Evolutionary conservation across 2,888 invertebrate genomes (phyloP).

Genomic region (Agonopterix subpropinquella): DNA sequence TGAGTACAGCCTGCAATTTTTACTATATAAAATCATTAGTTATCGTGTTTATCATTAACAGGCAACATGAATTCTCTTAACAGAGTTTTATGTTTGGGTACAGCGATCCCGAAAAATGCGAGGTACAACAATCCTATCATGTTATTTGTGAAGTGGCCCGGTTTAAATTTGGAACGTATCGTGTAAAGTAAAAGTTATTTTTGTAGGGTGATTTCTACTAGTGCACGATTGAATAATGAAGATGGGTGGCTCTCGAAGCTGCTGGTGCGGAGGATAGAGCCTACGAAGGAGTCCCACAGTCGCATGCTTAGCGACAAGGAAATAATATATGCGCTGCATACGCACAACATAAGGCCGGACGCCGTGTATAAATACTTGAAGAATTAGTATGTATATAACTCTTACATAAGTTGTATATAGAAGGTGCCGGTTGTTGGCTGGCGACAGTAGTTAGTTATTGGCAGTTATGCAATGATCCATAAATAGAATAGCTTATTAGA

Average conservation of each 20-base stretch:
- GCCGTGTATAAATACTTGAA: slow-evolving; percentile 89
- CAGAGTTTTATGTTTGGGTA: slow-evolving; percentile 47
- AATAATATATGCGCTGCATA: slow-evolving; percentile 95
- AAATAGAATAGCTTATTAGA: slow-evolving; percentile 40
- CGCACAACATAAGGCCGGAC: slow-evolving; percentile 95
- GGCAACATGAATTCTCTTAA: slow-evolving; percentile 58
- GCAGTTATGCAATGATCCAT: slow-evolving; percentile 59
- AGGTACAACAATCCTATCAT: slow-evolving; percentile 40
- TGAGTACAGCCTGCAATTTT: slow-evolving; percentile 25
- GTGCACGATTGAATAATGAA: slow-evolving; percentile 51
- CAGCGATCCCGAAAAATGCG: slow-evolving; percentile 48
- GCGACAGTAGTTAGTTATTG: slow-evolving; percentile 19
- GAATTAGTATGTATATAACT: slow-evolving; percentile 86
- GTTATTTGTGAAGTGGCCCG: slow-evolving; percentile 14
- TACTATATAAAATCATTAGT: slow-evolving; percentile 21
- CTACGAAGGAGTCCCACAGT: slow-evolving; percentile 97
- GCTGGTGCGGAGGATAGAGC: slow-evolving; percentile 92
- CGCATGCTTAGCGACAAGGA: slow-evolving; percentile 98
- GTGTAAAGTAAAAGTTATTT: slow-evolving; percentile 31
- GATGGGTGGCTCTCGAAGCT: slow-evolving; percentile 94
- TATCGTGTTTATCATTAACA: slow-evolving; percentile 10
- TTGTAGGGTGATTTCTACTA: slow-evolving; percentile 58
- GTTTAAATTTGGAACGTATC: slow-evolving; percentile 34
- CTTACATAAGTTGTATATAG: slow-evolving; percentile 18
- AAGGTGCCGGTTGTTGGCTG: slow-evolving; percentile 11